Conservation (phyloP, 2,888 invertebrate genomes). For the Pandemis corylana region DNA sequence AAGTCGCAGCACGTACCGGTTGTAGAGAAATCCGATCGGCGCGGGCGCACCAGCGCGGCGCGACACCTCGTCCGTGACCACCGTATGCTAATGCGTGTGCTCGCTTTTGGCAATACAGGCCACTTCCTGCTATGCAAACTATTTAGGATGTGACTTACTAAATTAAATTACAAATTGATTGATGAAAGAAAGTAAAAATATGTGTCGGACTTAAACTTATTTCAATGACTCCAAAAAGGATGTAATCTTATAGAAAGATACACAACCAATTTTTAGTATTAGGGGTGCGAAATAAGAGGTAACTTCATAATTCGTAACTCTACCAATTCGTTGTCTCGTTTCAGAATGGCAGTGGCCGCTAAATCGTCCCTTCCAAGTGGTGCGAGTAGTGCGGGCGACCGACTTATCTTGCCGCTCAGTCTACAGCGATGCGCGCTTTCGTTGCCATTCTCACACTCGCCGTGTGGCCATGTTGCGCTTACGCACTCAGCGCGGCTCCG, state of each 20-base stretch:
- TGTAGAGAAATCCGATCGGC: constrained; percentile 61
- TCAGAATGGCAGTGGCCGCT: constrained; percentile 32
- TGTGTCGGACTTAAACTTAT: neutral
- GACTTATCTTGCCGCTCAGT: constrained; percentile 61
- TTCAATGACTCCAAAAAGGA: neutral
- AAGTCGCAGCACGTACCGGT: constrained; percentile 63
- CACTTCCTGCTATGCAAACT: constrained; percentile 67
- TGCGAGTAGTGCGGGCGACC: constrained; percentile 54
- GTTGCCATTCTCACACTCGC: constrained; percentile 68
- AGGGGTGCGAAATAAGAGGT: neutral
- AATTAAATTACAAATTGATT: neutral
- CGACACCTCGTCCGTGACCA: constrained; percentile 61
- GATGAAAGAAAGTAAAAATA: neutral
- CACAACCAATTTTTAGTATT: neutral
- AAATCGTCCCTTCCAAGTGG: constrained; percentile 59
- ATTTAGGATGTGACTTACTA: constrained; percentile 58
- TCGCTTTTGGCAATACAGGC: constrained; percentile 67
- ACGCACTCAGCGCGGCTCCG: constrained; percentile 49
- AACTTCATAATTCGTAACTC: neutral
- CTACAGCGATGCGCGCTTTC: constrained; percentile 77
- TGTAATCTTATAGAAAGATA: neutral
- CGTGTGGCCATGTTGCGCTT: constrained; percentile 61
- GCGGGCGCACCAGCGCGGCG: constrained; percentile 43
- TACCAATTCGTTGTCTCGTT: neutral
- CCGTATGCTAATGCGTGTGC: constrained; percentile 65